Evolutionary conservation across 1,140 invertebrate genomes (phyloP).

Genomic region (Batillaria attramentaria): DNA sequence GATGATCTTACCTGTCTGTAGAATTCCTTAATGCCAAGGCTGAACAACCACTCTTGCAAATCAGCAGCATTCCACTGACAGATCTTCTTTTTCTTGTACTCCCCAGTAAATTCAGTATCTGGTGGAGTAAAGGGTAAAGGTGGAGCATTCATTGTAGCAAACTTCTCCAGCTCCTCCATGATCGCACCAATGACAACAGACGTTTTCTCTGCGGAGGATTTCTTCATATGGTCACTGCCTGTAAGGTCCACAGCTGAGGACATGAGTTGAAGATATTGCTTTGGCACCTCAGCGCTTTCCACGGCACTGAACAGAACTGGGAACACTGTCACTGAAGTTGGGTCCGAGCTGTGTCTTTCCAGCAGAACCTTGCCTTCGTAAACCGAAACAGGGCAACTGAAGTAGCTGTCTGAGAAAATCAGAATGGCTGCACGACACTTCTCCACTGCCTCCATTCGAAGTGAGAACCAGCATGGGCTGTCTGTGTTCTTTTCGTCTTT

Average conservation of each 20-base stretch:
- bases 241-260: constrained; percentile 63
- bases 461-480: constrained; percentile 68
- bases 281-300: constrained; percentile 62
- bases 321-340: constrained; percentile 61
- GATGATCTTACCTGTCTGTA: constrained; percentile 55
- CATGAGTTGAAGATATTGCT: constrained; percentile 53
- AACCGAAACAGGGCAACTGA: constrained; percentile 67
- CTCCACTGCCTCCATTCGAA: constrained; percentile 68
- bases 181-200: constrained; percentile 67
- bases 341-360: constrained; percentile 57
- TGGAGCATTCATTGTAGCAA: constrained; percentile 57
- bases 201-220: constrained; percentile 67
- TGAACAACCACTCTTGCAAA: constrained; percentile 70
- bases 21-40: constrained; percentile 69
- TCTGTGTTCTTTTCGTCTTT: constrained; percentile 69
- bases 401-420: constrained; percentile 68
- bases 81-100: constrained; percentile 68
- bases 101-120: constrained; percentile 65
- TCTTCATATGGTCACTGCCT: constrained; percentile 44
- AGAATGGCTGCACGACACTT: constrained; percentile 66
- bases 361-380: constrained; percentile 67
- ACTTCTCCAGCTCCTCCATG: constrained; percentile 67
- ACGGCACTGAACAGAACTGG: constrained; percentile 57
- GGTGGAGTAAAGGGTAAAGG: constrained; percentile 52
- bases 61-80: constrained; percentile 67